Evolutionary conservation across 2,797 vertebrate species (phyloP).

Genomic region (Hephaestus fuliginosus): DNA sequence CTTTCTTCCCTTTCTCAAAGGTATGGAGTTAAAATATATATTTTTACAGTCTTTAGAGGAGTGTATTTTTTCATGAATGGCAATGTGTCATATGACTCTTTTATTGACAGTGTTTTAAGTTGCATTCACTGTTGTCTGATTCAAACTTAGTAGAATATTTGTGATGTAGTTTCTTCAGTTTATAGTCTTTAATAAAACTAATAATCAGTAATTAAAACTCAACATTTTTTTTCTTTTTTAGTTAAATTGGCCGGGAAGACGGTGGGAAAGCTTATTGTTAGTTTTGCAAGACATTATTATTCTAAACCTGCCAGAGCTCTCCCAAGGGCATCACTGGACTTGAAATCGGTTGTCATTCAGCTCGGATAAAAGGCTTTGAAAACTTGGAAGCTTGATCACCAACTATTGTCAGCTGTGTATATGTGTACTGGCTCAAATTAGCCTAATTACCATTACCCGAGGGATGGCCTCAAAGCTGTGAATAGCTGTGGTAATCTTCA

Average conservation of each 20-base stretch:
- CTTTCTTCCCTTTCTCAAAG: conserved; percentile 82
- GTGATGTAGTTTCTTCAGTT: not conserved
- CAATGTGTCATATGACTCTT: not conserved
- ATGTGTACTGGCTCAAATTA: conserved; percentile 63
- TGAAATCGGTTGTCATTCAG: conserved; percentile 63
- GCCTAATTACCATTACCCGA: conserved; percentile 60
- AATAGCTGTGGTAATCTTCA: conserved; percentile 49
- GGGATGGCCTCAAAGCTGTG: conserved; percentile 51
- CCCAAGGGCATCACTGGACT: conserved; percentile 38
- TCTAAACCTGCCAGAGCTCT: conserved; percentile 48
- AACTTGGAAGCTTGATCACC: conserved; percentile 64
- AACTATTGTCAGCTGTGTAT: conserved; percentile 61
- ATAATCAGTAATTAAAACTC: not conserved
- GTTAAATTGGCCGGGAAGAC: not conserved
- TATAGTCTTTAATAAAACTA: not conserved
- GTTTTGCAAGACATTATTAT: conserved; percentile 43
- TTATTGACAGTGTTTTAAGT: not conserved
- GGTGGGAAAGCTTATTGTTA: conserved; percentile 15
- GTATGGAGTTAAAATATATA: conserved; percentile 67
- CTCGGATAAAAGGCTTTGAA: conserved; percentile 61
- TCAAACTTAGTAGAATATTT: not conserved
- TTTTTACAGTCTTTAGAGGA: conserved; percentile 1
- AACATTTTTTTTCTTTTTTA: not conserved
- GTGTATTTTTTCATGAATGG: not conserved
- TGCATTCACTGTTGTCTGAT: not conserved